phyloP scores from a whole-genome alignment of 2,113 vertebrate genomes.

The Pluvianellus socialis region DNA sequence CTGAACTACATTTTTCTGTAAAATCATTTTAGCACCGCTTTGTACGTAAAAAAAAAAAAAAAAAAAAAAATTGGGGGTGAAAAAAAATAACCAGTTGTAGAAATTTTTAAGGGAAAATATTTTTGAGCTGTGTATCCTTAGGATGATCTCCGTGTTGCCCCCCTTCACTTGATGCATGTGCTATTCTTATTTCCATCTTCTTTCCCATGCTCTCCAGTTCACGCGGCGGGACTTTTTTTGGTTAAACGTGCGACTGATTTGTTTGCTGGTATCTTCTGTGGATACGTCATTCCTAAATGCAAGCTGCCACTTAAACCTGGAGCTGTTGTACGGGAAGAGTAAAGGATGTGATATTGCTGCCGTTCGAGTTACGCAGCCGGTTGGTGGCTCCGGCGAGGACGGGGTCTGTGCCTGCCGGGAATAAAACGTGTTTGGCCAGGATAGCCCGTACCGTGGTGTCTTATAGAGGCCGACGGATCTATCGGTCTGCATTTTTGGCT shows the following conservation, averaged over 20 bases:
- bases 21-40: background rate
- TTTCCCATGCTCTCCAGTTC: background rate
- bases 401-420: too few species aligned
- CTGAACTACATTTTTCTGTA: accelerated
- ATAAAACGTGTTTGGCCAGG: too few species aligned
- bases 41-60: background rate
- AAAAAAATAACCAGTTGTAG: background rate
- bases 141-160: background rate
- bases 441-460: too few species aligned
- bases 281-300: accelerated
- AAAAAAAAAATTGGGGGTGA: background rate
- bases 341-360: background rate
- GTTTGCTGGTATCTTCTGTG: accelerated
- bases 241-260: background rate
- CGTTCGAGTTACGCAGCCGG: background rate
- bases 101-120: background rate
- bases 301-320: background rate
- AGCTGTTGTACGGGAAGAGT: background rate
- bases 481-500: too few species aligned
- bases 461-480: too few species aligned
- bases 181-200: background rate
- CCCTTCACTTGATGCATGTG: accelerated
- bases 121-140: background rate
- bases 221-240: accelerated
- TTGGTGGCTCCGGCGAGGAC: background rate